Evolutionary conservation across 2,113 vertebrate species (phyloP).

Genomic region (Podarcis cretensis): DNA sequence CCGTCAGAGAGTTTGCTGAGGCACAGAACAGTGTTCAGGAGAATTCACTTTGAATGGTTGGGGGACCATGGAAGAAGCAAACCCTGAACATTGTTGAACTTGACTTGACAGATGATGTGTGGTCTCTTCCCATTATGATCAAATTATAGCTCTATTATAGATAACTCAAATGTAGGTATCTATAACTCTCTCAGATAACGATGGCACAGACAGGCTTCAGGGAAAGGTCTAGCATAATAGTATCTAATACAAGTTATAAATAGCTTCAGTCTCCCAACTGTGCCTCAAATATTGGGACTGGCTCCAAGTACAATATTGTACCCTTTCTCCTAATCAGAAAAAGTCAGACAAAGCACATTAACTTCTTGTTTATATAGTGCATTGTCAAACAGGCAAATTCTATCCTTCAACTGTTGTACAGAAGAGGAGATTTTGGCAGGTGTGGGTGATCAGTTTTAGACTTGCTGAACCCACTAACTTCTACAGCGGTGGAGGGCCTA

Average conservation of each 20-base stretch:
- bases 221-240: constrained; percentile 14
- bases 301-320: background rate
- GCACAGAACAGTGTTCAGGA: background rate
- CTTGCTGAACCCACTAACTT: too few species aligned
- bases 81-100: background rate
- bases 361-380: background rate
- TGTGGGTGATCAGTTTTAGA: background rate
- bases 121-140: background rate
- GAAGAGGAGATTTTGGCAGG: background rate
- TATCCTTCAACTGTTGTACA: background rate
- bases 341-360: background rate
- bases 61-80: background rate
- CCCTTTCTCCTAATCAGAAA: background rate
- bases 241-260: constrained; percentile 9
- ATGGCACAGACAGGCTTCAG: constrained; percentile 7
- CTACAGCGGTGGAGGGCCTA: too few species aligned
- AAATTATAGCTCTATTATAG: constrained; percentile 12
- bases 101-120: background rate
- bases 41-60: background rate
- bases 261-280: background rate
- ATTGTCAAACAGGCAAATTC: background rate
- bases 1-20: background rate
- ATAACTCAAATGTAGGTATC: constrained; percentile 11
- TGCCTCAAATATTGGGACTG: background rate
- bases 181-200: constrained; percentile 5